phyloP scores from a whole-genome alignment of 1,140 invertebrate species.

The Drosophila lowei region DNA sequence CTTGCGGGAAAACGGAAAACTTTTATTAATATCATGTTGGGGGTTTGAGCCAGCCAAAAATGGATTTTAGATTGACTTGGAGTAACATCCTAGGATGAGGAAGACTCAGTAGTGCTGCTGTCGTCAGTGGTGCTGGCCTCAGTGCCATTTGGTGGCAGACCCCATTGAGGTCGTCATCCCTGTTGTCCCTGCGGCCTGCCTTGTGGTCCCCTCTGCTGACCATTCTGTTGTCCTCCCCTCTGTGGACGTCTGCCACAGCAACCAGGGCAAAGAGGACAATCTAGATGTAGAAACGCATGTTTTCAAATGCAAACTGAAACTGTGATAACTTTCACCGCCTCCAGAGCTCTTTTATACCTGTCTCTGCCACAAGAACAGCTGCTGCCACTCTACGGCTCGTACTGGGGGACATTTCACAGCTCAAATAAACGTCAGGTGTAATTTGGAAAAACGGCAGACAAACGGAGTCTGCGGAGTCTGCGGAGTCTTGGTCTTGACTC shows the following conservation, averaged over 20 bases:
- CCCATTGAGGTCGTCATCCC: slow-evolving; percentile 18
- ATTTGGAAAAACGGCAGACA: slow-evolving; percentile 19
- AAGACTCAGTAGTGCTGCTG: slow-evolving; percentile 16
- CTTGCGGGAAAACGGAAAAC: slow-evolving; percentile 35
- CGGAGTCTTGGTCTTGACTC: slow-evolving; percentile 11
- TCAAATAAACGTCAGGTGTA: slow-evolving; percentile 28
- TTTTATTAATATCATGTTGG: slow-evolving; percentile 64
- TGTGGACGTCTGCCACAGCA: slow-evolving; percentile 14
- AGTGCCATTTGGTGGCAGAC: slow-evolving; percentile 36
- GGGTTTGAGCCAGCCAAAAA: slow-evolving; percentile 25
- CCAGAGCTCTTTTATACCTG: slow-evolving; percentile 33
- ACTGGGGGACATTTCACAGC: not conserved
- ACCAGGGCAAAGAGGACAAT: slow-evolving; percentile 32
- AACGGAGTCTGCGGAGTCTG: not conserved
- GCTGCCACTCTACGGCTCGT: not conserved
- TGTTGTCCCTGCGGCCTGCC: slow-evolving; percentile 8
- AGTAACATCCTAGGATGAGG: slow-evolving; percentile 5
- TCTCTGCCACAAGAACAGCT: slow-evolving; percentile 4
- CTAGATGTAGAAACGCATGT: slow-evolving; percentile 31
- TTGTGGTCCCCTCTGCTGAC: slow-evolving; percentile 2
- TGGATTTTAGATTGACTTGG: slow-evolving; percentile 50
- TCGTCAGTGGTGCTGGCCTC: slow-evolving; percentile 11
- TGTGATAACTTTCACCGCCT: slow-evolving; percentile 10
- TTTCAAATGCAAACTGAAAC: slow-evolving; percentile 13
- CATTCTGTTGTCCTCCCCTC: slow-evolving; percentile 16